Base-by-base conservation (phyloP, 2,888 invertebrate species). In the Himalopsyche kuldschensis region DNA sequence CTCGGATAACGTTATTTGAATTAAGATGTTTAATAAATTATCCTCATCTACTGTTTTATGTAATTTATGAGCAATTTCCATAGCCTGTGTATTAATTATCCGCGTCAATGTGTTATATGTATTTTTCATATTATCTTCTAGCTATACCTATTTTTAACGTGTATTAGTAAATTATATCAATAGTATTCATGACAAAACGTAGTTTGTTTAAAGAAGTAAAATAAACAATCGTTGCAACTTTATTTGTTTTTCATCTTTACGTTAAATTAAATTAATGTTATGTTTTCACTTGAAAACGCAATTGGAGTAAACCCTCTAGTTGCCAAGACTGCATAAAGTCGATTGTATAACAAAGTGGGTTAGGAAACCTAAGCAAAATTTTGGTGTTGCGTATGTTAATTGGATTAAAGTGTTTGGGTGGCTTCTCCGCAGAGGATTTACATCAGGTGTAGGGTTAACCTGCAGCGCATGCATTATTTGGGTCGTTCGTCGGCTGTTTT, bases 321-420 rank as follows among this genome's bases (percentile, higher is more conserved):
- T 27, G 20, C 27, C 27, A 27, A 69, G 69, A 69, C 69, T 30
- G 69, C 69, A 69, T 69, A 27, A 69, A 69, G 1, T 69, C 30
- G 69, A 69, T 69, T 63, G 48, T 76, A 27, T 82, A 41, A 35
- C 47, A 30, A 85, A 84, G 55, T 84, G 85, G 84, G 86, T 86
- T 84, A 84, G 86, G 86, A 86, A 86, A 84, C 86, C 86, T 83
- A 83, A 86, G 83, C 86, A 86, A 86, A 86, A 81, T 83, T 84
- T 84, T 79, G 80, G 78, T 84, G 79, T 79, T 83, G 82, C 80
- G 83, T 85, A 48, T 79, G 78, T 75, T 84, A 86, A 86, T 86
- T 84, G 86, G 86, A 86, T 86, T 85, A 83, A 78, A 69, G 46
- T 55, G 77, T 75, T 81, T 84, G 75, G 41, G 79, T 77, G 85